Evolutionary conservation across 2,888 invertebrate species (phyloP).

Genomic region (Blomia tropicalis): DNA sequence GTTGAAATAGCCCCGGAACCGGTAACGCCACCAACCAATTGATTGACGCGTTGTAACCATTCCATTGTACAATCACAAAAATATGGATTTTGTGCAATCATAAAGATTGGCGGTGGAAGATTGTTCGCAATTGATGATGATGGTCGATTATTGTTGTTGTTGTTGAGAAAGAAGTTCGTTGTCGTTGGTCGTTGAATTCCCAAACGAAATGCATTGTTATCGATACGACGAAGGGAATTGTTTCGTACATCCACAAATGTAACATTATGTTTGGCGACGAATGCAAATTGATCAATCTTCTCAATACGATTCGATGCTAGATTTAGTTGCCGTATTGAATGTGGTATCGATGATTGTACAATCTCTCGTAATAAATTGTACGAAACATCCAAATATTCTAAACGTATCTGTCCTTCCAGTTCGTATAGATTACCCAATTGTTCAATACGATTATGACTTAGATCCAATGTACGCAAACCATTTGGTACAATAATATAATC

Average conservation of each 20-base stretch:
- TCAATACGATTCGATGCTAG: slow-evolving; percentile 77
- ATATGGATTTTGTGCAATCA: slow-evolving; percentile 67
- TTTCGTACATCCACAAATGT: slow-evolving; percentile 79
- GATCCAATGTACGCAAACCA: slow-evolving; percentile 68
- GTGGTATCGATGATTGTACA: slow-evolving; percentile 59
- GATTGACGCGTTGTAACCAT: slow-evolving; percentile 69
- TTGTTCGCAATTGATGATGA: slow-evolving; percentile 35
- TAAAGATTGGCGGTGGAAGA: slow-evolving; percentile 54
- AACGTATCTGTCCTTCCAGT: slow-evolving; percentile 56
- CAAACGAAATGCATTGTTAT: slow-evolving; percentile 67
- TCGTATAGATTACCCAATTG: slow-evolving; percentile 69
- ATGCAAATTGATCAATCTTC: slow-evolving; percentile 68
- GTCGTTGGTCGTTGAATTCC: slow-evolving; percentile 35
- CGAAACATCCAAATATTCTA: slow-evolving; percentile 74
- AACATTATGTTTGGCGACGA: slow-evolving; percentile 69
- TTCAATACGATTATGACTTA: slow-evolving; percentile 59
- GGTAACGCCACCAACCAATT: slow-evolving; percentile 46
- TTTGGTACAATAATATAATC: slow-evolving; percentile 68
- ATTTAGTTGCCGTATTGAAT: slow-evolving; percentile 66
- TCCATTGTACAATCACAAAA: slow-evolving; percentile 79
- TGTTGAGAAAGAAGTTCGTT: neutral
- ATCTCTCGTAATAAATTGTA: slow-evolving; percentile 69
- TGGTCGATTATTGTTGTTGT: no score
- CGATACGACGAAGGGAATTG: slow-evolving; percentile 74
- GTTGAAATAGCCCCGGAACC: slow-evolving; percentile 34